Evolutionary conservation across 1,140 invertebrate genomes (phyloP), one percentile per base, ranked within the genome.

Genomic region (Polypedilum vanderplanki): DNA sequence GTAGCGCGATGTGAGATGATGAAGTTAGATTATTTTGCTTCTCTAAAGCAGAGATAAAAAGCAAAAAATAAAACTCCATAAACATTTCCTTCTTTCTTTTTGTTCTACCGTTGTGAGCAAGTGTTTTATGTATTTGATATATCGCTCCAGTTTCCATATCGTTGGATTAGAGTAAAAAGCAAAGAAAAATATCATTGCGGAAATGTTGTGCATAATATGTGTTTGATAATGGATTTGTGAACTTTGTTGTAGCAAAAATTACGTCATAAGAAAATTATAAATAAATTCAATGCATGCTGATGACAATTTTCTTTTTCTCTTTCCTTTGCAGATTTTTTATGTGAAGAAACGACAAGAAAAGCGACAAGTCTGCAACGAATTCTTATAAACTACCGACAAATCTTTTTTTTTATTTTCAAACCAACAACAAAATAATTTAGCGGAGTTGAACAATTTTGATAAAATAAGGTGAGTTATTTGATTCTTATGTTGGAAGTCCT

Each of bases 221-320:
- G 65, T 22, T 70, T 70, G 65, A 70, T 70, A 70, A 70, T 70
- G 20, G 65, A 70, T 57, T 12, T 70, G 65, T 70, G 65, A 70
- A 70, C 65, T 70, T 70, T 70, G 65, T 57, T 15, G 12, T 15
- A 15, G 12, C 2, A 57, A 5, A 33, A 33, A 33, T 33, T 33
- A 33, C 24, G 24, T 33, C 24, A 33, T 33, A 33, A n/a, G 46
- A 57, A 57, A 57, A 57, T 57, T 57, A 57, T 57, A 57, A 12
- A 57, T 33, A 33, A 33, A 33, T 33, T 3, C 7, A 12, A 57
- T 46, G 9, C 15, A 46, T 46, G 41, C 12, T 70, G 20, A 70
- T 70, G 65, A 70, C 65, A 70, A 70, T 18, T 70, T 70, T 70
- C 18, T 70, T 70, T 70, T 70, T 70, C 8, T 57, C 3, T 70